Evolutionary conservation across 2,113 vertebrate species (phyloP), one percentile per base, ranked within the genome.

Genomic region (Halcyon senegalensis): DNA sequence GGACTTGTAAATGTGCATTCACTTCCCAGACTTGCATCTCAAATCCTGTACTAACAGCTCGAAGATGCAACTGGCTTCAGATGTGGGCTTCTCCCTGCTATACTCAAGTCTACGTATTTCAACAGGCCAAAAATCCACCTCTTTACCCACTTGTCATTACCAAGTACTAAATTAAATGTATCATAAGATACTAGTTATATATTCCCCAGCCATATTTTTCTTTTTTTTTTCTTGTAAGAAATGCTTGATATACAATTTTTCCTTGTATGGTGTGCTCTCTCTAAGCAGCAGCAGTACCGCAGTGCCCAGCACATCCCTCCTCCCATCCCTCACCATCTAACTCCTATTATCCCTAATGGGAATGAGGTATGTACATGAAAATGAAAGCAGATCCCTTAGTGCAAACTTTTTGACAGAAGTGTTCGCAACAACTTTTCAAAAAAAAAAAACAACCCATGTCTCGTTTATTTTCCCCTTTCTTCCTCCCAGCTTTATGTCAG

Each of bases 371-470:
- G 28, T 48, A 59, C 80, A 95, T 68, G 89, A 76, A 94, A 95
- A 88, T 59, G 59, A 93, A 88, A 95, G 90, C 74, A 90, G 93
- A 90, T 84, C 84, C 98, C 98, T 98, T 92, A 95, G 94, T 72
- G 96, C 91, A 98, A 98, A 99, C 98, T 99, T 99, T 98, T 97
- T 98, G 98, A 98, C 98, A 98, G 97, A 98, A 98, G 96, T 95
- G 95, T 97, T 98, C 48, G 82, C 97, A 99, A 98, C 98, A 99
- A 99, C 98, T 98, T 98, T 97, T 96, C 93, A 97, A 97, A 97
- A 96, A 98, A 97, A 19, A 68, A 31, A 31, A 33, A 31, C 23
- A 25, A 17, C 84, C 55, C 88, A 37, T 56, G 88, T 97, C 96
- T 59, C 97, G 95, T 98, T 97, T 97, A 98, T 98, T 97, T 97